These are phyloP conservation scores for Aphis gossypii DNA, from an alignment of 1,140 invertebrate species.

Conservation along the genomic window DNA sequence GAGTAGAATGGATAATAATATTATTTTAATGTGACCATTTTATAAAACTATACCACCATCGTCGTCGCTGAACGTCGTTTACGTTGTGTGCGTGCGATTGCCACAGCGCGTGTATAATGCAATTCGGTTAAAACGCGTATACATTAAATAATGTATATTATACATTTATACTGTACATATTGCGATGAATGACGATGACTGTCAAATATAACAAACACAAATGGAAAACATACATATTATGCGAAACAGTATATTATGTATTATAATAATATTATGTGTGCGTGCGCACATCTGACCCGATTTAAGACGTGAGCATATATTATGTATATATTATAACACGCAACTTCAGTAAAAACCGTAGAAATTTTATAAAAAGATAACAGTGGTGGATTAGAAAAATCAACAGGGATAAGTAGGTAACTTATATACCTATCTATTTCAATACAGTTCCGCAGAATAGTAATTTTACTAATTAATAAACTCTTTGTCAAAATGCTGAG, in stretches of 20 bases:
- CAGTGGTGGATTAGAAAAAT: no score
- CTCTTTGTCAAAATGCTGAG: no score
- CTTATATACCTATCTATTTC: no score
- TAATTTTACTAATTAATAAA: no score
- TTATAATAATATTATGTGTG: background rate
- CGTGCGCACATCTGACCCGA: background rate
- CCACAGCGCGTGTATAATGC: background rate
- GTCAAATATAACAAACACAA: background rate
- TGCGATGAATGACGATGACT: constrained; percentile 12
- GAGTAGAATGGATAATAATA: background rate
- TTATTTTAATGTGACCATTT: background rate
- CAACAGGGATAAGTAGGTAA: no score
- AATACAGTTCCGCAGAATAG: no score
- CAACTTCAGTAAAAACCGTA: no score
- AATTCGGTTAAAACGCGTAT: background rate
- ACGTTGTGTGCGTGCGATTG: background rate
- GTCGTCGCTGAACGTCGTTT: background rate
- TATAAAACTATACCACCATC: background rate
- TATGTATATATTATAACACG: no score
- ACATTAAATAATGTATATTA: background rate
- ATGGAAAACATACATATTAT: background rate
- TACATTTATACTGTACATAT: background rate
- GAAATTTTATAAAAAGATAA: no score
- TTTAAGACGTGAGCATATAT: background rate
- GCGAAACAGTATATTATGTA: background rate